Evolutionary conservation across 2,113 vertebrate genomes (phyloP).

Genomic region (Lutjanus erythropterus): DNA sequence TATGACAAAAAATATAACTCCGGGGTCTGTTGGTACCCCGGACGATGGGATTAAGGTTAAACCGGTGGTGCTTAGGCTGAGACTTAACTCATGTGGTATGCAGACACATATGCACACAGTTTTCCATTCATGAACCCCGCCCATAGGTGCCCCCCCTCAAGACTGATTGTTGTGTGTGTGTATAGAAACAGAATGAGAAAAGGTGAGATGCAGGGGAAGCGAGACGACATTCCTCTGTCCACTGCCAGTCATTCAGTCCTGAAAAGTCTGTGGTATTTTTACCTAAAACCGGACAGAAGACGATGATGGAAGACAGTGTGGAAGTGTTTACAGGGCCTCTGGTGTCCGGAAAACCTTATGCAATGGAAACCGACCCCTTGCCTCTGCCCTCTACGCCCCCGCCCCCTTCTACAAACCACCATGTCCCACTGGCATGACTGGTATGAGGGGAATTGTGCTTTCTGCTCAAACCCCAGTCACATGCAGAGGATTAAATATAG

Average conservation of each 20-base stretch:
- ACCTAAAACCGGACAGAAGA: background rate
- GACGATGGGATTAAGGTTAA: no score
- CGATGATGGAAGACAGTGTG: background rate
- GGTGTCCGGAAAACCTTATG: conserved; percentile 51
- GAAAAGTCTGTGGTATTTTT: background rate
- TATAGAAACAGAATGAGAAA: background rate
- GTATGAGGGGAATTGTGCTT: conserved; percentile 68
- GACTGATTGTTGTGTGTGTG: background rate
- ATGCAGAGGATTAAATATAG: conserved; percentile 78
- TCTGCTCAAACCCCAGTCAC: conserved; percentile 70
- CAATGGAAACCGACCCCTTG: conserved; percentile 66
- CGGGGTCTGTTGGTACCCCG: no score
- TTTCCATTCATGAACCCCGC: conserved; percentile 24
- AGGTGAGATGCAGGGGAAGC: background rate
- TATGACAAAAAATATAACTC: no score
- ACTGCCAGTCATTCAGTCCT: background rate
- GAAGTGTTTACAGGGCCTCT: background rate
- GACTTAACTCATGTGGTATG: background rate
- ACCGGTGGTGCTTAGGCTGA: background rate
- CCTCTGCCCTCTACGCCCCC: background rate
- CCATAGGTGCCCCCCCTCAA: background rate
- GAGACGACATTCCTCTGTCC: background rate
- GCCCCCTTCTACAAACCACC: conserved; percentile 10
- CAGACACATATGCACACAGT: background rate
- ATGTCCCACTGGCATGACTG: conserved; percentile 49